These are phyloP conservation scores for Trematomus bernacchii DNA, from an alignment of 2,797 vertebrate species.

Conservation along the genomic window DNA sequence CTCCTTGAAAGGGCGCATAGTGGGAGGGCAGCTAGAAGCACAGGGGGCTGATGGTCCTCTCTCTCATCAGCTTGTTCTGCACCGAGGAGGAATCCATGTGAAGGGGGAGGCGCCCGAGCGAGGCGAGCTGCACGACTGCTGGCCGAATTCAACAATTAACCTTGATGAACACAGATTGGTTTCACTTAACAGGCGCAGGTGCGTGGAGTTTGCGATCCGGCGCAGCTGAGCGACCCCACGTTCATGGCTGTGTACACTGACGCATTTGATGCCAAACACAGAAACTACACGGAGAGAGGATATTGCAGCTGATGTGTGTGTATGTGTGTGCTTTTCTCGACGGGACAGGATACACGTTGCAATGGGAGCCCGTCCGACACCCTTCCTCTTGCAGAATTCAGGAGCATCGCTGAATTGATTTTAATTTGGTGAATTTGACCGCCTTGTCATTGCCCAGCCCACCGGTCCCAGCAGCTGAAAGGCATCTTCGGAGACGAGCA, in stretches of 20 bases:
- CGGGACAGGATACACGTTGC: conserved; percentile 58
- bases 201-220: conserved; percentile 51
- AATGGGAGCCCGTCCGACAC: conserved; percentile 44
- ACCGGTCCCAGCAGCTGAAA: conserved; percentile 39
- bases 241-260: conserved; percentile 53
- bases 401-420: conserved; percentile 43
- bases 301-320: conserved; percentile 23
- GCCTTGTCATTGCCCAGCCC: conserved; percentile 69
- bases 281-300: conserved; percentile 42
- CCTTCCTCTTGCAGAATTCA: conserved; percentile 27
- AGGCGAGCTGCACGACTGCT: conserved; percentile 56
- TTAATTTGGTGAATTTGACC: conserved; percentile 72
- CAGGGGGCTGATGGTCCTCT: conserved; percentile 41
- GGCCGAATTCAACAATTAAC: conserved; percentile 76
- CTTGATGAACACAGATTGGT: conserved; percentile 77
- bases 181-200: conserved; percentile 77
- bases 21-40: conserved; percentile 40
- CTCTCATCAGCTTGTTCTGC: conserved; percentile 47
- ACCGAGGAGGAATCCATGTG: conserved; percentile 53
- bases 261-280: conserved; percentile 63
- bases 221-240: conserved; percentile 55
- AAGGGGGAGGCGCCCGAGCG: conserved; percentile 66
- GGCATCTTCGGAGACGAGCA: conserved; percentile 14
- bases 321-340: background rate
- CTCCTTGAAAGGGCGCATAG: conserved; percentile 32